Evolutionary conservation across 1,140 invertebrate genomes (phyloP).

Genomic region (Macrosteles quadrilineatus): DNA sequence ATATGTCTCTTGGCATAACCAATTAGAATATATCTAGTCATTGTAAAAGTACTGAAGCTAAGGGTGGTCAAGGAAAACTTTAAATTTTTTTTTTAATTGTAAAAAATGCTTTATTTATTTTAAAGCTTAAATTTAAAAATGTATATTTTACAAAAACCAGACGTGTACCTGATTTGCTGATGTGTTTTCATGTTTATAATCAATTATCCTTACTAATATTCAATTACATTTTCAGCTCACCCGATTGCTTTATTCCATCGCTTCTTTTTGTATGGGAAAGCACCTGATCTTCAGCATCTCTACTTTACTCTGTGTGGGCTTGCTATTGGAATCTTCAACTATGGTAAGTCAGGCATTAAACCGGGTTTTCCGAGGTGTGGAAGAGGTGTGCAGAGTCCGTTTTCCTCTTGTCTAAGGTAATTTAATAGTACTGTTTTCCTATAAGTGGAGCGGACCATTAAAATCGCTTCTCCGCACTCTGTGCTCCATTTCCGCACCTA

Average conservation of each 20-base stretch:
- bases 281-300: slow-evolving; percentile 64
- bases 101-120: neutral
- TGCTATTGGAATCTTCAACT: slow-evolving; percentile 77
- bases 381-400: slow-evolving; percentile 9
- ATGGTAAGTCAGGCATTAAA: slow-evolving; percentile 60
- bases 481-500: neutral
- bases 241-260: slow-evolving; percentile 74
- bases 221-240: slow-evolving; percentile 64
- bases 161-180: too few relatives aligned
- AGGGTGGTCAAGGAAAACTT: neutral
- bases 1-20: neutral
- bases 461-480: too few relatives aligned
- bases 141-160: neutral
- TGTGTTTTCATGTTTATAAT: too few relatives aligned
- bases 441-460: too few relatives aligned
- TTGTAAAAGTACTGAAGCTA: neutral
- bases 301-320: slow-evolving; percentile 73
- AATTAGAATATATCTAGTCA: neutral
- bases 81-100: neutral
- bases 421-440: too few relatives aligned
- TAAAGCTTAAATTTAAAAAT: neutral
- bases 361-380: too few relatives aligned
- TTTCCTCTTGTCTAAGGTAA: too few relatives aligned
- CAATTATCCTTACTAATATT: too few relatives aligned
- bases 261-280: slow-evolving; percentile 56